Conservation (phyloP, 2,888 invertebrate species). For the Cylloceria caligata region DNA sequence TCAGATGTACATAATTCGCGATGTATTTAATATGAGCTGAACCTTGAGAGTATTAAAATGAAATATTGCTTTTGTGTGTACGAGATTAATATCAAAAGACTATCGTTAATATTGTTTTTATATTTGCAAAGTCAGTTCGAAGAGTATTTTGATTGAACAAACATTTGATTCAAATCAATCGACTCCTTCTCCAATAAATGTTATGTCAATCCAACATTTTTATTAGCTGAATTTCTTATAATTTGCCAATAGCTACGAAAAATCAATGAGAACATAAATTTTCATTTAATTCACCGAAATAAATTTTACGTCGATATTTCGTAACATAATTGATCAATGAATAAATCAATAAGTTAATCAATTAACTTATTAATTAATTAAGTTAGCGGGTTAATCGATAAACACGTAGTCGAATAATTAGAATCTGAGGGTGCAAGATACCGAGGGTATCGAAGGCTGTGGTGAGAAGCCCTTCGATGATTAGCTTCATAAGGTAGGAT, state of each 20-base stretch:
- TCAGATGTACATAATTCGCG: background rate
- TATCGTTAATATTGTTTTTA: background rate
- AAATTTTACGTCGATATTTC: background rate
- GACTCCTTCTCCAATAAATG: too few species aligned
- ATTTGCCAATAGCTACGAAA: too few species aligned
- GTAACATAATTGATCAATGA: background rate
- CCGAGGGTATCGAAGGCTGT: background rate
- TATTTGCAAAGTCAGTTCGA: background rate
- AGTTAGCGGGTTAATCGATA: background rate
- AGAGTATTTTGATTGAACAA: background rate
- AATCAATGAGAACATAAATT: too few species aligned
- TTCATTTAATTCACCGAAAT: too few species aligned
- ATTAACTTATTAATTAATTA: too few species aligned
- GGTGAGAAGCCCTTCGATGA: slow-evolving; percentile 51
- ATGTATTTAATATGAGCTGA: too few species aligned
- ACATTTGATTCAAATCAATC: background rate
- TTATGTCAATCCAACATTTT: too few species aligned
- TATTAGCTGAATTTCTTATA: too few species aligned
- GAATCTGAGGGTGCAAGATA: background rate
- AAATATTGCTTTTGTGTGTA: background rate
- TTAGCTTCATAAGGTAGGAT: slow-evolving; percentile 62
- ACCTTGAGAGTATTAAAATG: background rate
- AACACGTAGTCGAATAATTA: slow-evolving; percentile 4
- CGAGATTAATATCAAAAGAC: background rate
- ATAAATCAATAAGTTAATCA: too few species aligned